Evolutionary conservation across 1,140 invertebrate species (phyloP), one percentile per base, ranked within the genome.

Genomic region (Camponotus vicinus): DNA sequence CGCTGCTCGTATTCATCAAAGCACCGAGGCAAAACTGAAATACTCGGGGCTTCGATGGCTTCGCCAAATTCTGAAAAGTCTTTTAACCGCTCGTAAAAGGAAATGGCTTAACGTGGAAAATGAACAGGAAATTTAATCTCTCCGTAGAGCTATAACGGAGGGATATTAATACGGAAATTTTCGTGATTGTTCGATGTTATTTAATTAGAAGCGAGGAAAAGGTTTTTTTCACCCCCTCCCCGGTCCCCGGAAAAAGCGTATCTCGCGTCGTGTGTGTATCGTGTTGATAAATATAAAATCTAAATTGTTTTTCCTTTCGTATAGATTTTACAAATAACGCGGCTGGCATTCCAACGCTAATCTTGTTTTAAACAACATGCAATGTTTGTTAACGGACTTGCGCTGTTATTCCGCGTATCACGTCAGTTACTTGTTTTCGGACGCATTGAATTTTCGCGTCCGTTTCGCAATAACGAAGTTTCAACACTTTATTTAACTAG

Each of bases 91-190:
- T 15, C 32, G 78, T 57, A 69, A 70, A 80, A 57, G 70, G 78
- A 57, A 80, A 70, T 8, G 76, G 34, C 69, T 52, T 37, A 52
- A 49, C 45, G 15, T 32, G 69, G 49, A 21, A 27, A 69, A 57
- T 57, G 67, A 69, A 55, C 77, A 32, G 77, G 21, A 70, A 70
- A 80, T 80, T 70, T 80, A 80, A 80, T 80, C 64, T 70, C 64
- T 52, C 52, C 34, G 64, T 32, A 32, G n/a, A 42, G 78, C 37
- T 57, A 21, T 34, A 15, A 27, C n/a, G 3, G 40, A 37, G 15
- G 1, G 21, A 80, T 70, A 67, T 70, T 70, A 80, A 70, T 52
- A 45, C 18, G 15, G 52, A 15, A 80, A 80, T 32, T 34, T 70
- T 21, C 4, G 7, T 15, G 67, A 45, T 69, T 32, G 66, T 70